phyloP scores from a whole-genome alignment of 2,113 vertebrate genomes.

The Misgurnus mizolepis region DNA sequence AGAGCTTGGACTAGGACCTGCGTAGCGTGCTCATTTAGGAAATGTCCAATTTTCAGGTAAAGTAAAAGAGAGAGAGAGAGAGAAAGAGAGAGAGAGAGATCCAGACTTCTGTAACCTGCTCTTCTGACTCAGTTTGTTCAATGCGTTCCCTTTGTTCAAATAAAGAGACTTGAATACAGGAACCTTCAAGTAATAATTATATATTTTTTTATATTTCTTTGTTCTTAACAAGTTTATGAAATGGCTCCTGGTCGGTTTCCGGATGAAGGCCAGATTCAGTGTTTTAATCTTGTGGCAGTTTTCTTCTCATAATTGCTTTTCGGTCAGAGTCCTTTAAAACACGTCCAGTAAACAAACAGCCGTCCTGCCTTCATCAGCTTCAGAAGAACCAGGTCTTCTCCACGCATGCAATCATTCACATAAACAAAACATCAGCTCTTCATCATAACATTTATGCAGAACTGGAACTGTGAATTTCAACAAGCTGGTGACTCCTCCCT shows the following conservation, averaged over 20 bases:
- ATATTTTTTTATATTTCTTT: too few relatives aligned
- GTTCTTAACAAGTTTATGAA: conserved; percentile 11
- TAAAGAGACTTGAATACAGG: too few relatives aligned
- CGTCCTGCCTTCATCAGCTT: conserved; percentile 49
- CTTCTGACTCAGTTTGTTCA: too few relatives aligned
- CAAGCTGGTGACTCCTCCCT: conserved; percentile 17
- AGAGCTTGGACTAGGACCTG: too few relatives aligned
- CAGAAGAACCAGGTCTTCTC: conserved; percentile 49
- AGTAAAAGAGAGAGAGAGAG: too few relatives aligned
- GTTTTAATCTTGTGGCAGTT: conserved; percentile 37
- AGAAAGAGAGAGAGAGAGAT: too few relatives aligned
- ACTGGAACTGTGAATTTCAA: conserved; percentile 51
- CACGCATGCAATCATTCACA: conserved; percentile 66
- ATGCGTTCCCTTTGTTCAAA: too few relatives aligned
- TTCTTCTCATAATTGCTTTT: conserved; percentile 46
- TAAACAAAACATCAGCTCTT: conserved; percentile 61
- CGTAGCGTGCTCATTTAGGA: too few relatives aligned
- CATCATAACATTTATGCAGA: conserved; percentile 66
- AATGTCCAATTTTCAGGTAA: too few relatives aligned
- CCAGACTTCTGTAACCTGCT: too few relatives aligned
- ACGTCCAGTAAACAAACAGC: conserved; percentile 60
- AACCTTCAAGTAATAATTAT: not conserved
- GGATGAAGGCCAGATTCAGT: conserved; percentile 7
- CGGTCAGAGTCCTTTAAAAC: conserved; percentile 58
- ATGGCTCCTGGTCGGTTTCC: conserved; percentile 15